Evolutionary conservation across 2,888 invertebrate genomes (phyloP), one percentile per base, ranked within the genome.

Genomic region (Heteropelma amictum): DNA sequence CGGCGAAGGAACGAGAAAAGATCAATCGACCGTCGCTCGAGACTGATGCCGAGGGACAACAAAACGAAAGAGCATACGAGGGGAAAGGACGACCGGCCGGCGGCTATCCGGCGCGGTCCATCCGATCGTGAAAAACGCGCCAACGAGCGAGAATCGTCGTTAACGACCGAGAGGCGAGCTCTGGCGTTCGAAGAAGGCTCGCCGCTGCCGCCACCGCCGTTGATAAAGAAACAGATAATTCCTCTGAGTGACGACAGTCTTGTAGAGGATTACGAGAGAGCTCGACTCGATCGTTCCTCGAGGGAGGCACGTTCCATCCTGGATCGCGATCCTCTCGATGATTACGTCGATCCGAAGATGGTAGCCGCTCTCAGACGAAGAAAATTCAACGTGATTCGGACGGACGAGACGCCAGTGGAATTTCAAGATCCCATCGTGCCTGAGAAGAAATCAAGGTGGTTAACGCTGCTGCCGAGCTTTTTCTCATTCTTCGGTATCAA

Each of bases 151-250:
- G n/a, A n/a, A n/a, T n/a, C n/a, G n/a, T n/a, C n/a, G n/a, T n/a
- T n/a, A n/a, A n/a, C n/a, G n/a, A n/a, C n/a, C n/a, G n/a, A n/a
- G n/a, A n/a, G n/a, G n/a, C n/a, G n/a, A n/a, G n/a, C n/a, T n/a
- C n/a, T n/a, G n/a, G n/a, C n/a, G n/a, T n/a, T n/a, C n/a, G n/a
- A n/a, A n/a, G n/a, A n/a, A n/a, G n/a, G n/a, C n/a, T n/a, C n/a
- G n/a, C n/a, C n/a, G n/a, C n/a, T n/a, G n/a, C n/a, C n/a, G n/a
- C n/a, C n/a, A n/a, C n/a, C n/a, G n/a, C n/a, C n/a, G n/a, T n/a
- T n/a, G 3, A 54, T 79, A 1, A 85, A 83, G 58, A 89, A 89
- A 28, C 86, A 88, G 45, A 87, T 89, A 19, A 89, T 89, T 23
- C 88, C 87, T 0, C 63, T 89, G 42, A 86, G 86, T 71, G 83